Evolutionary conservation across 2,888 invertebrate species (phyloP).

Genomic region (Pyrrhosoma nymphula): DNA sequence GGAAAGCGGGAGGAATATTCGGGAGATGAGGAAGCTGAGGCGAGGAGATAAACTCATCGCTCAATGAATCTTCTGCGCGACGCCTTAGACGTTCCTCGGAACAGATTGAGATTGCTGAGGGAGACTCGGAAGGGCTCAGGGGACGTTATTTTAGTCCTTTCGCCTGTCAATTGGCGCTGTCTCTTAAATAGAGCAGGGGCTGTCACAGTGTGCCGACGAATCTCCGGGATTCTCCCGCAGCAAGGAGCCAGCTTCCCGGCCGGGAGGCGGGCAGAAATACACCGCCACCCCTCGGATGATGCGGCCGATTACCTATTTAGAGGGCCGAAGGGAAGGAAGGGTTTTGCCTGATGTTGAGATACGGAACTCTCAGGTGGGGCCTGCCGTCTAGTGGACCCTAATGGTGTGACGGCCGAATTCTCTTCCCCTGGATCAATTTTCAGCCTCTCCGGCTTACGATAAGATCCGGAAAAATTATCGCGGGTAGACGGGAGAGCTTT

Average conservation of each 20-base stretch:
- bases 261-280: not conserved
- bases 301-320: conserved; percentile 52
- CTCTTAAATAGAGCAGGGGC: conserved; percentile 1
- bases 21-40: not conserved
- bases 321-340: conserved; percentile 37
- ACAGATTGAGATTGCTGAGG: not conserved
- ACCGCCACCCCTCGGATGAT: not conserved
- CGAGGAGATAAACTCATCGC: not conserved
- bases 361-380: not conserved
- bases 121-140: not conserved
- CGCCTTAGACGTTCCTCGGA: not conserved
- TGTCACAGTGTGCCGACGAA: not conserved
- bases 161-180: conserved; percentile 19
- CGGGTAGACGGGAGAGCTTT: conserved; percentile 12
- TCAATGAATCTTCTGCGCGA: not conserved
- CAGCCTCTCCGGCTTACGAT: not conserved
- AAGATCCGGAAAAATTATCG: conserved; percentile 19
- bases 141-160: conserved; percentile 20
- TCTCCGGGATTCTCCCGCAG: not conserved
- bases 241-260: not conserved
- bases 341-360: not conserved
- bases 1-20: not conserved
- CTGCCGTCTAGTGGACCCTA: conserved; percentile 10
- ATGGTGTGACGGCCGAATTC: not conserved
- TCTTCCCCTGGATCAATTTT: conserved; percentile 7